Base-by-base conservation (phyloP, 2,888 invertebrate species). In the Scaptodrosophila latifasciaeformis region DNA sequence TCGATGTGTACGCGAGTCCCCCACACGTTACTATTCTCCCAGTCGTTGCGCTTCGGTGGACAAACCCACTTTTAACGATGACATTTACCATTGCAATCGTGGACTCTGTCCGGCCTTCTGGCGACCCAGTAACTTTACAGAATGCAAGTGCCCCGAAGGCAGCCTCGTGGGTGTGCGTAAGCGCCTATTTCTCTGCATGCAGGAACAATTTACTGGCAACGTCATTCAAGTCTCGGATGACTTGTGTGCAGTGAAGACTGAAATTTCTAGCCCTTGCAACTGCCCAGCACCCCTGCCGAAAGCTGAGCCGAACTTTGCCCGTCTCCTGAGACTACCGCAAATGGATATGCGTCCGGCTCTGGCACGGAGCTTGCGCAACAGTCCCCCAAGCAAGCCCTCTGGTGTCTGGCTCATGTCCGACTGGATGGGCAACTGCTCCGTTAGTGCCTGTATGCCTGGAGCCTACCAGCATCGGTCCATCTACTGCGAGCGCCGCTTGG, bases 101-200 rank as follows among this genome's bases (percentile, higher is more conserved):
- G 90, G 90, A 30, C 91, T 94, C 0, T 96, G 96, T 81, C 91
- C 93, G 4, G 92, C 95, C 0, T 91, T 93, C 58, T 96, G 96
- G 96, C 81, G 83, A 9, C 89, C 91, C 44, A 89, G 91, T 0
- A 89, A 91, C 12, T 96, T 95, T 93, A 90, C 91, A 10, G 89
- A 91, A 0, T 96, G 96, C 80, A 91, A 92, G 9, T 96, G 96
- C 83, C 93, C 51, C 0, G 55, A 62, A 0, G 75, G 66, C 0
- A 58, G 30, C 2, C 15, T 48, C 0, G 88, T 90, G 13, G 95
- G 95, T 0, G 87, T 89, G 21, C 92, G 92, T 74, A 91, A 90
- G 0, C 89, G 95, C 48, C 89, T 90, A 12, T 89, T 94, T 21
- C 90, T 90, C 55, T 96, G 95, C 85, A 91, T 84, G 29, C 85